phyloP scores from a whole-genome alignment of 2,797 vertebrate genomes.

The Taenioides sp. region DNA sequence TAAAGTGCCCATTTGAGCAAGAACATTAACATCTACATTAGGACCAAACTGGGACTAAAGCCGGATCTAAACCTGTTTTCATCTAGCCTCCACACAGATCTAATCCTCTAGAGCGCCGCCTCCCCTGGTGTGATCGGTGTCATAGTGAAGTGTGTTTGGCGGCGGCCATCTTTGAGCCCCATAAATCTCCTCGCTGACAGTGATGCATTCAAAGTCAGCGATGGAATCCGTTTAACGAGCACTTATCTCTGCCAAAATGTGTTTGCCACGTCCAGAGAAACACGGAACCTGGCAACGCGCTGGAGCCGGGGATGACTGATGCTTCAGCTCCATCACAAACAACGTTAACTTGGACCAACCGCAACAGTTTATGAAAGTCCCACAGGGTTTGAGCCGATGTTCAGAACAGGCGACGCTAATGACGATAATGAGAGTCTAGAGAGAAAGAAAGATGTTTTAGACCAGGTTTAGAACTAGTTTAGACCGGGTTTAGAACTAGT shows the following conservation, averaged over 20 bases:
- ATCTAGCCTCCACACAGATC: not conserved
- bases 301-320: not conserved
- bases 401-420: not conserved
- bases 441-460: not conserved
- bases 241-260: conserved; percentile 2
- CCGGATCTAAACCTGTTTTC: too few relatives aligned
- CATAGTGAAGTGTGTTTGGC: not conserved
- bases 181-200: not conserved
- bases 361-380: not conserved
- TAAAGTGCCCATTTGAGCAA: too few relatives aligned
- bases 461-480: not conserved
- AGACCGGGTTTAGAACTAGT: not conserved
- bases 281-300: not conserved
- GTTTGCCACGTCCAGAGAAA: not conserved
- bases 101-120: not conserved
- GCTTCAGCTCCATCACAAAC: not conserved
- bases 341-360: not conserved
- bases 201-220: not conserved
- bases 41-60: too few relatives aligned
- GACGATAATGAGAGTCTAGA: not conserved
- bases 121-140: not conserved
- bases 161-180: not conserved
- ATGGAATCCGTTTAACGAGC: not conserved
- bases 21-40: too few relatives aligned
- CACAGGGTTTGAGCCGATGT: not conserved